Evolutionary conservation across 2,888 invertebrate species (phyloP).

Genomic region (Nemapogon koenigi): DNA sequence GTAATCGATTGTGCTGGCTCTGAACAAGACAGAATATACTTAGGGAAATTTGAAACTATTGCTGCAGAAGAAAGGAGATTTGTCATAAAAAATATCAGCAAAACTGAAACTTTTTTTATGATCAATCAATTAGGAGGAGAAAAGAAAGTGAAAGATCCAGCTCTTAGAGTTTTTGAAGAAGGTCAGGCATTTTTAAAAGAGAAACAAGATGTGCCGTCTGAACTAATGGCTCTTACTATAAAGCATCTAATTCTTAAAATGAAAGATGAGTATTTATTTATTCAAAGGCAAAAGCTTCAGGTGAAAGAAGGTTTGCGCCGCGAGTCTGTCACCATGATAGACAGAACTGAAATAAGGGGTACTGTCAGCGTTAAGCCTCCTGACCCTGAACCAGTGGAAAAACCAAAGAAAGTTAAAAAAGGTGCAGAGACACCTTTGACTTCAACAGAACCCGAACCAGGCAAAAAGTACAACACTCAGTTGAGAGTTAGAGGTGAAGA

Average conservation of each 20-base stretch:
- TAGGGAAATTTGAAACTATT: conserved; percentile 43
- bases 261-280: conserved; percentile 49
- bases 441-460: conserved; percentile 26
- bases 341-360: conserved; percentile 35
- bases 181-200: conserved; percentile 43
- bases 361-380: conserved; percentile 28
- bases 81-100: conserved; percentile 51
- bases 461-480: conserved; percentile 51
- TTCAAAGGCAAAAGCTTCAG: conserved; percentile 39
- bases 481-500: conserved; percentile 59
- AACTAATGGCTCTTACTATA: conserved; percentile 43
- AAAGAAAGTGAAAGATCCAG: conserved; percentile 46
- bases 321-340: conserved; percentile 44
- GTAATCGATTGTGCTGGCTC: conserved; percentile 45
- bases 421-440: conserved; percentile 22
- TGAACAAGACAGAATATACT: conserved; percentile 46
- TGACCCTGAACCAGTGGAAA: conserved; percentile 19
- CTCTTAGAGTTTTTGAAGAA: conserved; percentile 46
- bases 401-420: conserved; percentile 28
- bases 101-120: conserved; percentile 55
- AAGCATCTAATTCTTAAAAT: conserved; percentile 50
- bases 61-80: conserved; percentile 47
- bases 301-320: conserved; percentile 40
- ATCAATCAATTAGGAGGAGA: conserved; percentile 51
- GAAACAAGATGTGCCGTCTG: conserved; percentile 44